Percentiles rank a stretch among this genome's conserved stretches.
phyloP scores from a whole-genome alignment of 2,797 vertebrate genomes.

The Staurois parvus region DNA sequence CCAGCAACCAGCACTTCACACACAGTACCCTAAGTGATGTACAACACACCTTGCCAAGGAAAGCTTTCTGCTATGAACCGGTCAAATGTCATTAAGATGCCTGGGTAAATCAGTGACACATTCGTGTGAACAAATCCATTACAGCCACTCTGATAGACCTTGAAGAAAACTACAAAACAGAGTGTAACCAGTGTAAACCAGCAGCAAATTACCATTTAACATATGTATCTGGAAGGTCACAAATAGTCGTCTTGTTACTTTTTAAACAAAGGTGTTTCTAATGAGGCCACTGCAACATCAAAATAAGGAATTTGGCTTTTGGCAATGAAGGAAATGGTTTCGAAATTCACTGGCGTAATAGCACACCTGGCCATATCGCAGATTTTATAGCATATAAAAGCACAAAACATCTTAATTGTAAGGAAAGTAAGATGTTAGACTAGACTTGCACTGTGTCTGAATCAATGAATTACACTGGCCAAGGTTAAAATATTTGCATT shows the following conservation, averaged over 20 bases:
- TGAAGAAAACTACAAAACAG: conserved; percentile 68
- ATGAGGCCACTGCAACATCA: conserved; percentile 68
- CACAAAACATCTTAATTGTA: background rate
- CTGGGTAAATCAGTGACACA: conserved; percentile 75
- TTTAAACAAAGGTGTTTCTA: conserved; percentile 87
- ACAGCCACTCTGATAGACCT: conserved; percentile 63
- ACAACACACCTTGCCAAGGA: conserved; percentile 25
- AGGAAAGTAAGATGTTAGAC: background rate
- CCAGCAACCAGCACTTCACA: background rate
- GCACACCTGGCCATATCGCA: background rate
- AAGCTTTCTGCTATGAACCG: conserved; percentile 12
- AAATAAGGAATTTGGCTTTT: conserved; percentile 71
- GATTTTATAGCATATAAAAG: background rate
- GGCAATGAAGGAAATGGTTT: conserved; percentile 61
- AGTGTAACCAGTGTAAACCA: conserved; percentile 73
- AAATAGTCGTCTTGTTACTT: conserved; percentile 82
- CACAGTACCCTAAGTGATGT: background rate
- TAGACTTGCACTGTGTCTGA: background rate
- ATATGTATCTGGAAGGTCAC: conserved; percentile 76
- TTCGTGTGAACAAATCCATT: conserved; percentile 66
- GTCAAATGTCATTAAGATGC: conserved; percentile 56
- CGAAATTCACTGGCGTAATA: conserved; percentile 16
- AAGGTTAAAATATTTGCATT: background rate
- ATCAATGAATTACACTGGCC: background rate
- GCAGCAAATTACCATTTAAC: conserved; percentile 70